Evolutionary conservation across 2,888 invertebrate genomes (phyloP).

Genomic region (Lasioglossum figueresi): DNA sequence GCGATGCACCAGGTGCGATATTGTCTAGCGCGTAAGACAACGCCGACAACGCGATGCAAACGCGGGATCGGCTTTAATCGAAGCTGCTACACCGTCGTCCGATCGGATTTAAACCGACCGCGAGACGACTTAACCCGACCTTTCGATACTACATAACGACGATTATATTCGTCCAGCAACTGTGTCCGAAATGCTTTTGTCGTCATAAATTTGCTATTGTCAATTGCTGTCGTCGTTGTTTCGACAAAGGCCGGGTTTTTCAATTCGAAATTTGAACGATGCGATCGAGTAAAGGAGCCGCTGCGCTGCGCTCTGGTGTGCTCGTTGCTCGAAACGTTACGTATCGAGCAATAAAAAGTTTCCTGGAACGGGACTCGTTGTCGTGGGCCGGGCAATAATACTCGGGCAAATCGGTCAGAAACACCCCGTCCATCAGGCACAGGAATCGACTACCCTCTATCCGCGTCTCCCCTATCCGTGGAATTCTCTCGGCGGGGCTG

Average conservation of each 20-base stretch:
- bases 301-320: neutral
- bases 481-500: slow-evolving; percentile 59
- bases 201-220: no score
- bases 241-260: neutral
- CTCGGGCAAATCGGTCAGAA: slow-evolving; percentile 41
- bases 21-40: slow-evolving; percentile 51
- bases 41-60: slow-evolving; percentile 45
- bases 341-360: neutral
- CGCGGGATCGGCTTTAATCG: slow-evolving; percentile 58
- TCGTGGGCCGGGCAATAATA: slow-evolving; percentile 25
- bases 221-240: no score
- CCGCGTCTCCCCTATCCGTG: slow-evolving; percentile 27
- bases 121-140: neutral
- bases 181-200: neutral
- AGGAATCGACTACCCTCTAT: slow-evolving; percentile 7
- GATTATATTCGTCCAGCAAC: no score
- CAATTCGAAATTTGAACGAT: neutral
- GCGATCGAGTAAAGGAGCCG: neutral
- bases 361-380: slow-evolving; percentile 29
- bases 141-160: no score
- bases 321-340: neutral
- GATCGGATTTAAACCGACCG: neutral
- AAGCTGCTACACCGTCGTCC: neutral
- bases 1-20: slow-evolving; percentile 68
- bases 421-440: slow-evolving; percentile 32